Conservation (phyloP, 2,888 invertebrate species). For the Dicyrtoma fusca region DNA sequence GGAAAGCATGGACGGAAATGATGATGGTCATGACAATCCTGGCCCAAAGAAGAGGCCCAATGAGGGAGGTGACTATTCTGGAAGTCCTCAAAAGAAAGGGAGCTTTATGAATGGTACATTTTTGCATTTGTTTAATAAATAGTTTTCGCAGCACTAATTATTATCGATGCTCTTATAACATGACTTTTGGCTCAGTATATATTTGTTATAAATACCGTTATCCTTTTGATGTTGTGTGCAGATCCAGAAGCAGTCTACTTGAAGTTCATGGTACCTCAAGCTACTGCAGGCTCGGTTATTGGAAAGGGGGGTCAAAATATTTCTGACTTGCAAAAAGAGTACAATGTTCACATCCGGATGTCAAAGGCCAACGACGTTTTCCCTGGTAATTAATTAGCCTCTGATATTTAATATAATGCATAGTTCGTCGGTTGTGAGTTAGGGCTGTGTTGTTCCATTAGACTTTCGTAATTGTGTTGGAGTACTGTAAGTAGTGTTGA, state of each 20-base stretch:
- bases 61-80: constrained; percentile 51
- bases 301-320: constrained; percentile 56
- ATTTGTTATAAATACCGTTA: too few relatives aligned
- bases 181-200: too few relatives aligned
- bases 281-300: constrained; percentile 55
- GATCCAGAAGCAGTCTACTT: constrained; percentile 56
- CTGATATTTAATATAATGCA: neutral
- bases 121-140: too few relatives aligned
- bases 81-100: constrained; percentile 52
- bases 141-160: too few relatives aligned
- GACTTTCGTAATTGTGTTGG: too few relatives aligned
- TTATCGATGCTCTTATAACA: too few relatives aligned
- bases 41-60: constrained; percentile 52
- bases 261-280: constrained; percentile 56
- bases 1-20: constrained; percentile 50
- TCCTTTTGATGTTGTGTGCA: constrained; percentile 27
- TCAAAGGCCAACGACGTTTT: constrained; percentile 56
- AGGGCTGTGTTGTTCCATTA: too few relatives aligned
- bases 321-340: constrained; percentile 55
- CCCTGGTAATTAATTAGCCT: constrained; percentile 40
- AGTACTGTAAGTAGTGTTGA: too few relatives aligned
- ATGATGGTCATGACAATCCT: constrained; percentile 44
- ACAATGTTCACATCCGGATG: constrained; percentile 55
- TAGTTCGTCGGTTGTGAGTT: too few relatives aligned
- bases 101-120: constrained; percentile 52